Conservation (phyloP, 2,113 vertebrate genomes). For the Rallus limicola region DNA sequence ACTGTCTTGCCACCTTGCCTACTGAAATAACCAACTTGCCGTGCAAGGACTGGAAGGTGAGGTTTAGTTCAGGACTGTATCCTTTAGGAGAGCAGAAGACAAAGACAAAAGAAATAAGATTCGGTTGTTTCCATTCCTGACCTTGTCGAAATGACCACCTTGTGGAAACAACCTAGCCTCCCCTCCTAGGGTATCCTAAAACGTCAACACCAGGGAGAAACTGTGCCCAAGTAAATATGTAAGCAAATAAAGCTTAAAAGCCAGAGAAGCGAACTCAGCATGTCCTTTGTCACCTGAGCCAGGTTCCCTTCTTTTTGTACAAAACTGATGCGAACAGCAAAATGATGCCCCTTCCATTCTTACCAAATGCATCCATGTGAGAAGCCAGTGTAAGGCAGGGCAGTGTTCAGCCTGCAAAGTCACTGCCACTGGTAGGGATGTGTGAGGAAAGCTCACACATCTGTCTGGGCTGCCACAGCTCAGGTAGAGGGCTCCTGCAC, state of each 20-base stretch:
- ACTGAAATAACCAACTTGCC: background rate
- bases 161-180: background rate
- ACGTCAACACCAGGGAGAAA: background rate
- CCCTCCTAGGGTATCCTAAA: background rate
- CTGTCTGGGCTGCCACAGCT: background rate
- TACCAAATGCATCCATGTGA: rapidly evolving
- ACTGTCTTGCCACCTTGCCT: background rate
- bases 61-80: background rate
- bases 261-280: background rate
- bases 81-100: background rate
- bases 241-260: background rate
- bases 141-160: background rate
- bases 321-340: background rate
- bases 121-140: background rate
- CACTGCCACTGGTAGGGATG: background rate
- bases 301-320: background rate
- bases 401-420: background rate
- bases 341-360: background rate
- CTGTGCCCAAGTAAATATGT: background rate
- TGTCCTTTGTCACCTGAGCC: background rate
- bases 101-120: background rate
- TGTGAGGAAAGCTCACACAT: background rate
- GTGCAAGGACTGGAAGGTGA: background rate
- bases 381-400: background rate
- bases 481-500: background rate